These are phyloP conservation scores for Stenolophus ochropezus DNA, from an alignment of 2,888 invertebrate species.

Conservation along the genomic window DNA sequence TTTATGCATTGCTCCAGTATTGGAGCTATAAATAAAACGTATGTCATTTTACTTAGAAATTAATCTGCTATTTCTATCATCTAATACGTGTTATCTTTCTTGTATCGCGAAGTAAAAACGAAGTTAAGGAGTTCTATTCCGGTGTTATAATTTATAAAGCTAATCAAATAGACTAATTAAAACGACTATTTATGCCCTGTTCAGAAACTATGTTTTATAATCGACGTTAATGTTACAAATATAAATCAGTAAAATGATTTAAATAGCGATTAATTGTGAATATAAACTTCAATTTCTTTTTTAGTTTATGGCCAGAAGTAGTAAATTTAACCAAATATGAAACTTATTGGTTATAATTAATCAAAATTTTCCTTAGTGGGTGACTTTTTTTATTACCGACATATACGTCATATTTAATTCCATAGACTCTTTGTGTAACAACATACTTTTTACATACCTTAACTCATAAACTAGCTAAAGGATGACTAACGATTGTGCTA, in stretches of 20 bases:
- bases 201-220: not conserved
- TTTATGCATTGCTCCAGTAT: too few species aligned
- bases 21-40: too few species aligned
- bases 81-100: too few species aligned
- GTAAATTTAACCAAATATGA: not conserved
- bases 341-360: not conserved
- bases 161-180: slow-evolving; percentile 6
- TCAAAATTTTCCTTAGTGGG: not conserved
- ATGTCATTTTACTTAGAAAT: too few species aligned
- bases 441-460: too few species aligned
- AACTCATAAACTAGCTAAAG: too few species aligned
- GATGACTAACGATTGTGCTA: too few species aligned
- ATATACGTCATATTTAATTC: too few species aligned
- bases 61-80: too few species aligned
- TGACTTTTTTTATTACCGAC: too few species aligned
- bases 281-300: not conserved
- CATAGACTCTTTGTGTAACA: too few species aligned
- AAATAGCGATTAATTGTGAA: slow-evolving; percentile 14
- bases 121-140: not conserved
- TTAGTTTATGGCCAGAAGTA: not conserved
- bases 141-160: not conserved
- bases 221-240: slow-evolving; percentile 6
- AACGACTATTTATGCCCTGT: not conserved
- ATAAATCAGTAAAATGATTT: slow-evolving; percentile 17
- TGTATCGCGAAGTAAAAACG: not conserved